phyloP scores from a whole-genome alignment of 2,888 invertebrate genomes.

The Marasmarcha lunaedactyla region DNA sequence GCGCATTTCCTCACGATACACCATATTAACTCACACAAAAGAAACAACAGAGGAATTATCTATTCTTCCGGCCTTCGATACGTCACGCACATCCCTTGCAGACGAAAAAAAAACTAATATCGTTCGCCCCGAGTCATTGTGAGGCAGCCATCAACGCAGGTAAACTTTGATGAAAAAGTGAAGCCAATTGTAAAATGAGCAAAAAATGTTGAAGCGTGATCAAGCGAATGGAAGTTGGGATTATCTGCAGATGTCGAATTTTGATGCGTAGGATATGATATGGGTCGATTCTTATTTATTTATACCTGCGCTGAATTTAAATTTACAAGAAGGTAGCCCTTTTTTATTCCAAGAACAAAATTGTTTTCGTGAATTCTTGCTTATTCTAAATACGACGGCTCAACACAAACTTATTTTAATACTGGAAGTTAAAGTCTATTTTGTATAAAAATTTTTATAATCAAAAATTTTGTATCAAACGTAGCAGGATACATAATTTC shows the following conservation, averaged over 20 bases:
- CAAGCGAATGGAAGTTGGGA: slow-evolving; percentile 39
- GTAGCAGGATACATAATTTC: neutral
- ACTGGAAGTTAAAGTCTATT: too few relatives aligned
- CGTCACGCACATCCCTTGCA: slow-evolving; percentile 59
- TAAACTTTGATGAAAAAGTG: slow-evolving; percentile 42
- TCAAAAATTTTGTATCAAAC: too few relatives aligned
- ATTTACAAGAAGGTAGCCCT: too few relatives aligned
- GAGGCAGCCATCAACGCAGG: slow-evolving; percentile 44
- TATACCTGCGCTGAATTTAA: slow-evolving; percentile 23
- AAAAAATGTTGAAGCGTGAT: slow-evolving; percentile 56
- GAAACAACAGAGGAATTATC: slow-evolving; percentile 48
- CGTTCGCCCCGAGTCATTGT: slow-evolving; percentile 34
- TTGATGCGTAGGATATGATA: slow-evolving; percentile 39
- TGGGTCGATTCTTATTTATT: slow-evolving; percentile 29
- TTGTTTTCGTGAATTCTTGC: too few relatives aligned
- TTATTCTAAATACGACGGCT: too few relatives aligned
- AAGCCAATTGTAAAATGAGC: slow-evolving; percentile 27
- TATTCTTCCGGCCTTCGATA: slow-evolving; percentile 63
- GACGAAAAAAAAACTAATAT: slow-evolving; percentile 37
- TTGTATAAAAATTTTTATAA: too few relatives aligned
- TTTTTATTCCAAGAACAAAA: too few relatives aligned
- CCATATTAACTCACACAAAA: slow-evolving; percentile 48
- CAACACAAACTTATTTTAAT: too few relatives aligned
- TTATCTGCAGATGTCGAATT: slow-evolving; percentile 57
- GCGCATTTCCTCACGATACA: slow-evolving; percentile 48